Conservation (phyloP, 1,140 invertebrate species). For the Amyelois transitella region DNA sequence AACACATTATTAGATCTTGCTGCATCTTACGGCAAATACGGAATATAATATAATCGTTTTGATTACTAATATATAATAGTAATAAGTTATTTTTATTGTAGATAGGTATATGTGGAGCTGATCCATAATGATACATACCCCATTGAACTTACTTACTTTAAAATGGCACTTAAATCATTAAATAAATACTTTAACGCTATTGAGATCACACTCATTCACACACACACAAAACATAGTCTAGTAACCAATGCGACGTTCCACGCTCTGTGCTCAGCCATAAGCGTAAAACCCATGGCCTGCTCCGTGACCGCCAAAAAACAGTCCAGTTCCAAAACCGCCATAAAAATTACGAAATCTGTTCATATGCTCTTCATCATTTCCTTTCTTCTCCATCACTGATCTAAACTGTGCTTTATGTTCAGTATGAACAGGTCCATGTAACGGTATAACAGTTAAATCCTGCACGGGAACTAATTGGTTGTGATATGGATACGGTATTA, state of each 20-base stretch:
- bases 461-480: conserved; percentile 34
- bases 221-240: neutral
- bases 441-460: conserved; percentile 50
- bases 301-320: conserved; percentile 52
- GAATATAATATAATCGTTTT: too few relatives aligned
- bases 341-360: conserved; percentile 43
- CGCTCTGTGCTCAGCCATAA: conserved; percentile 44
- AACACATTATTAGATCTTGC: too few relatives aligned
- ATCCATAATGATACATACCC: too few relatives aligned
- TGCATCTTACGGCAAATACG: too few relatives aligned
- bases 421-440: conserved; percentile 26
- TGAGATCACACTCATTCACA: neutral
- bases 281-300: conserved; percentile 57
- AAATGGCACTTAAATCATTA: too few relatives aligned
- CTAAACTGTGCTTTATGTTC: conserved; percentile 13
- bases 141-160: too few relatives aligned
- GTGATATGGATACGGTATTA: conserved; percentile 30
- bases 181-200: neutral
- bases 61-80: too few relatives aligned
- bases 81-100: too few relatives aligned
- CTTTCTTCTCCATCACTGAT: conserved; percentile 20
- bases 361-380: conserved; percentile 30
- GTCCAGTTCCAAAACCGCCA: conserved; percentile 53
- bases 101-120: too few relatives aligned
- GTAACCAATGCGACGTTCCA: too few relatives aligned